Evolutionary conservation across 2,113 vertebrate species (phyloP).

Genomic region (Ptyas mucosa): DNA sequence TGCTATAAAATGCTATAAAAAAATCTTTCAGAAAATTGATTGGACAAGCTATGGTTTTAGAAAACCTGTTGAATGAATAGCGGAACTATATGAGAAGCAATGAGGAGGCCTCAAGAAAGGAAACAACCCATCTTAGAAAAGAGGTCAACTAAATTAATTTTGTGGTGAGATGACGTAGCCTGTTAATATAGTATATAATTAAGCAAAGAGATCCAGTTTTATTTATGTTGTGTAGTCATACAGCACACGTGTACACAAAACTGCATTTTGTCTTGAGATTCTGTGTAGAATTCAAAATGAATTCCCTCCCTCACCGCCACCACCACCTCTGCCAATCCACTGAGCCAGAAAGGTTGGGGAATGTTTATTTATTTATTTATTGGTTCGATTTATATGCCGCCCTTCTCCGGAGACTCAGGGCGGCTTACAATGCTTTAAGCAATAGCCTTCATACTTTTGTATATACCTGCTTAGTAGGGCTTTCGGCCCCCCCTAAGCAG

Average conservation of each 20-base stretch:
- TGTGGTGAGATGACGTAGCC: not conserved
- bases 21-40: not conserved
- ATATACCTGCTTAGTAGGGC: too few relatives aligned
- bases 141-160: not conserved
- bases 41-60: not conserved
- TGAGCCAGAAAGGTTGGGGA: not conserved
- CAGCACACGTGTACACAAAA: not conserved
- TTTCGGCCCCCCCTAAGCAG: too few relatives aligned
- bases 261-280: not conserved
- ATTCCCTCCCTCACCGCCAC: too few relatives aligned
- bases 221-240: not conserved
- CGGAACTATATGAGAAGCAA: not conserved
- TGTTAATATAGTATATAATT: not conserved
- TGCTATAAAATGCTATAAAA: not conserved
- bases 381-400: too few relatives aligned
- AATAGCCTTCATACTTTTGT: too few relatives aligned
- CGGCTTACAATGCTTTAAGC: too few relatives aligned
- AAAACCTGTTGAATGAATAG: not conserved
- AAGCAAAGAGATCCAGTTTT: not conserved
- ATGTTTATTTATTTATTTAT: too few relatives aligned
- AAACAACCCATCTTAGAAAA: not conserved
- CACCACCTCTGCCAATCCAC: not conserved
- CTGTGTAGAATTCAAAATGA: not conserved
- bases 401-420: too few relatives aligned
- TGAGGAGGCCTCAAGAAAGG: not conserved